Evolutionary conservation across 2,888 invertebrate species (phyloP), one percentile per base, ranked within the genome.

Genomic region (Bombyx huttoni): DNA sequence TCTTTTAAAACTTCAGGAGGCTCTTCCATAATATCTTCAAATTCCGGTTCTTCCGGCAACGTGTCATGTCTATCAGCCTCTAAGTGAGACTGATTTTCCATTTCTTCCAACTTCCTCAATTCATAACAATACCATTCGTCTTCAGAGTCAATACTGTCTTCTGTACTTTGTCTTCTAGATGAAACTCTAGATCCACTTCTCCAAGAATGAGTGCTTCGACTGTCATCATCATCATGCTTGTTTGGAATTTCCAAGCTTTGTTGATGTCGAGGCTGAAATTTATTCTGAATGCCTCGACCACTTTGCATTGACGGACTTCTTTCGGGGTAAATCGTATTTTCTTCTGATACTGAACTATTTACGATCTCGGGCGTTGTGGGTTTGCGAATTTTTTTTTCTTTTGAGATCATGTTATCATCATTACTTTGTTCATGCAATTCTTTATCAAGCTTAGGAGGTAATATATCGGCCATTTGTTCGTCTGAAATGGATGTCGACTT

Each of bases 101-200:
- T 90, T 78, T 96, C 95, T 78, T 97, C 96, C 45, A 97, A 79
- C 77, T 96, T 96, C 52, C 95, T 89, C 53, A 96, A 77, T 72
- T 97, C 96, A 73, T 97, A 96, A 65, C 95, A 95, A 67, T 96
- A 97, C 94, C 96, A 97, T 75, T 97, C 96, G 70, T 97, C 97
- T 80, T 97, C 97, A 34, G 95, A 96, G 74, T 97, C 97, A 53
- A 97, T 96, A 65, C 96, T 96, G 64, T 96, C 96, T 82, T 97
- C 97, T 0, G 96, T 96, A 68, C 96, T 96, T 81, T 97, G 96
- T 51, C 96, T 90, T 60, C 96, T 89, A 0, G 96, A 96, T 1
- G 96, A 96, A 1, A 94, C 94, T 61, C 94, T 88, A 0, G 96
- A 96, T 0, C 95, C 93, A 65, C 96, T 96, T 62, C 96, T 90